Percentiles rank a stretch among this genome's conserved stretches.
Conservation (phyloP, 2,888 invertebrate species). For the Zaprionus bogoriensis region DNA sequence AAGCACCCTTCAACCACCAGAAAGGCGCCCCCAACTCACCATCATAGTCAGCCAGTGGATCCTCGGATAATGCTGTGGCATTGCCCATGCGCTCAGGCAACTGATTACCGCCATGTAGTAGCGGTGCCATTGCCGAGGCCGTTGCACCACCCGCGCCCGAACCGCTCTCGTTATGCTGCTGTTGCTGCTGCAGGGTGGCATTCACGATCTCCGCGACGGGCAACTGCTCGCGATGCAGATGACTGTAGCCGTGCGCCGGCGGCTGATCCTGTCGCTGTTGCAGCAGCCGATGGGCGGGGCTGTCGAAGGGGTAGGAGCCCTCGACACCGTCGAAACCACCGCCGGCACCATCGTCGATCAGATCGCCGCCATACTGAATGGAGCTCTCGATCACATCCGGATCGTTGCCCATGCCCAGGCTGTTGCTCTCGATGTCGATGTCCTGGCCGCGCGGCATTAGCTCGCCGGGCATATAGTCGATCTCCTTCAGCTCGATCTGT, state of each 20-base stretch:
- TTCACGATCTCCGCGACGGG: conserved; percentile 70
- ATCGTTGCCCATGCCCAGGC: conserved; percentile 55
- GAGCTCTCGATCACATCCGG: conserved; percentile 78
- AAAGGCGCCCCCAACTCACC: no score
- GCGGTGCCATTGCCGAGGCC: conserved; percentile 50
- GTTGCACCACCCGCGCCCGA: conserved; percentile 11
- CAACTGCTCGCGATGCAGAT: conserved; percentile 80
- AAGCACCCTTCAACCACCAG: no score
- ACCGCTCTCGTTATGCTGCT: conserved; percentile 42
- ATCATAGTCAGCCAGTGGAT: conserved; percentile 61
- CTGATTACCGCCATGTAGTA: conserved; percentile 42
- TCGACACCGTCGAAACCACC: conserved; percentile 80
- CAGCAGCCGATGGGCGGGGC: conserved; percentile 59
- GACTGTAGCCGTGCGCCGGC: conserved; percentile 72
- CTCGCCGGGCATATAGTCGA: conserved; percentile 81
- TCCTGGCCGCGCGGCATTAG: conserved; percentile 58
- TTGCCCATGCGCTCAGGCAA: conserved; percentile 65
- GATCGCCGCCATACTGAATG: conserved; percentile 82
- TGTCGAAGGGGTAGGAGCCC: conserved; percentile 82
- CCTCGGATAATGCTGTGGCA: conserved; percentile 78
- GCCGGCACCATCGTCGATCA: conserved; percentile 81
- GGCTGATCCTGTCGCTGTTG: conserved; percentile 50
- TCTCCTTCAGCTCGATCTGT: conserved; percentile 83
- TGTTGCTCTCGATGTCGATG: conserved; percentile 60
- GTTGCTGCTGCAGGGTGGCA: conserved; percentile 55